These are phyloP conservation scores for Thamnophis sirtalis DNA, from an alignment of 2,113 vertebrate species.

Conservation along the genomic window DNA sequence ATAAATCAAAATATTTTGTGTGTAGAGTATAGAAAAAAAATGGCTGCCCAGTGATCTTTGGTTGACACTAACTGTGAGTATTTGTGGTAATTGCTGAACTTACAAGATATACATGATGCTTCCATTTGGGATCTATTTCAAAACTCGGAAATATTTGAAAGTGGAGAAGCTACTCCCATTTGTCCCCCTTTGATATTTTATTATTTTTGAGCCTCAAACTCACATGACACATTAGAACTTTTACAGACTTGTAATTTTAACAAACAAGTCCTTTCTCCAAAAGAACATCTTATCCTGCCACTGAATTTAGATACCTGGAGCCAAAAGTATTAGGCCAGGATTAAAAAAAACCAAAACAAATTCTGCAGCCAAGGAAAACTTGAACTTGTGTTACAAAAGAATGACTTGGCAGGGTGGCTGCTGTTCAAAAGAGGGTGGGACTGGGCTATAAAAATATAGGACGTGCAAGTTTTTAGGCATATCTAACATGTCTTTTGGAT, in stretches of 20 bases:
- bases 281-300: not conserved
- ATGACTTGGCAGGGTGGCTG: not conserved
- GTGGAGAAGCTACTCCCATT: not conserved
- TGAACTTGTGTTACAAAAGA: not conserved
- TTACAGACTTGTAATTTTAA: not conserved
- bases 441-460: not conserved
- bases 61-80: not conserved
- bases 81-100: not conserved
- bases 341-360: not conserved
- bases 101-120: not conserved
- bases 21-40: not conserved
- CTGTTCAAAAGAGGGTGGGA: not conserved
- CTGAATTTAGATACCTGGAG: not conserved
- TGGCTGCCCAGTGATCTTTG: not conserved
- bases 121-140: not conserved
- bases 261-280: not conserved
- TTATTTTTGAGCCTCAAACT: not conserved
- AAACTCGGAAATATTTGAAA: not conserved
- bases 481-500: not conserved
- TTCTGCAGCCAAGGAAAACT: not conserved
- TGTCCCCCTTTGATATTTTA: not conserved
- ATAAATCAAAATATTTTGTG: not conserved
- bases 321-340: not conserved
- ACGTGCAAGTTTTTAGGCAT: not conserved
- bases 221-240: not conserved